Evolutionary conservation across 2,888 invertebrate genomes (phyloP), one percentile per base, ranked within the genome.

Genomic region (Amphipyra tragopoginis): DNA sequence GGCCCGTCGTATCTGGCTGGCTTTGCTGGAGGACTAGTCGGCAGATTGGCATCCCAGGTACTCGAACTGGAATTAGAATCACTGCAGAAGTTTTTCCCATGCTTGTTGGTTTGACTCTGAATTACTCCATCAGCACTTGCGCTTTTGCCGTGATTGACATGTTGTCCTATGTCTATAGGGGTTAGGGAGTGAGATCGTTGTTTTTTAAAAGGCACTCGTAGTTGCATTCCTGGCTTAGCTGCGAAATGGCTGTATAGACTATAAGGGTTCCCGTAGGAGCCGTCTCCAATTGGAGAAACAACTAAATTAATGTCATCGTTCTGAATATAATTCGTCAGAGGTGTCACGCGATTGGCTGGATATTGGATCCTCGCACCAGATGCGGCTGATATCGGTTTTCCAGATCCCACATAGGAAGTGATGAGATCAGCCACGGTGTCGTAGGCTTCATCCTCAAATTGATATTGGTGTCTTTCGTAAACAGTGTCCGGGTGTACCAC

Each of bases 381-480:
- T 0, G 97, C 97, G 6, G 96, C 96, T 1, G 99, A 98, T 83
- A 99, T 97, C 0, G 98, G 97, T 83, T 98, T 97, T 14, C 97
- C 98, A 47, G 98, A 98, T 1, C 98, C 98, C 26, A 99, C 98
- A 88, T 99, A 99, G 74, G 97, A 98, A 6, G 98, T 98, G 70
- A 99, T 98, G 58, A 99, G 96, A 89, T 98, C 98, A 0, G 98
- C 97, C 15, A 99, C 98, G 2, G 98, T 98, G 85, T 98, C 98
- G 85, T 98, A 99, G 0, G 98, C 97, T 86, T 98, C 98, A 84
- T 98, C 98, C 90, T 99, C 99, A 87, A 99, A 98, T 85, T 98
- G 98, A 88, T 97, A 99, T 86, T 98, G 98, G 34, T 98, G 97
- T 77, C 97, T 95, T 90, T 98, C 98, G 89, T 98, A 98, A 5